A percentile compares a stretch with the other conserved stretches of the same genome.
phyloP scores from a whole-genome alignment of 2,797 vertebrate species.

The Gallinago stenura region DNA sequence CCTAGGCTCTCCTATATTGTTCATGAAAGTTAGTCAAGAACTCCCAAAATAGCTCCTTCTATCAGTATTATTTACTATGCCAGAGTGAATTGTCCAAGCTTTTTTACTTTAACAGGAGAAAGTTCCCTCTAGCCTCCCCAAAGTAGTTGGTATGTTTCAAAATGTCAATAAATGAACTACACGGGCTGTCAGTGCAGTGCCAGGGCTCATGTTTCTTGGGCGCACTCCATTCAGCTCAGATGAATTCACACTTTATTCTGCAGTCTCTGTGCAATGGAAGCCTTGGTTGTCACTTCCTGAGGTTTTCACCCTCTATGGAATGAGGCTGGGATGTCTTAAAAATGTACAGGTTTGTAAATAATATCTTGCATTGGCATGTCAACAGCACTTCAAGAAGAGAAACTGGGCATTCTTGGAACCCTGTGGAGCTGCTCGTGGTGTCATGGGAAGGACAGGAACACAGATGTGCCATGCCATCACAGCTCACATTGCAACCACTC shows the following conservation, averaged over 20 bases:
- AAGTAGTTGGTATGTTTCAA: background rate
- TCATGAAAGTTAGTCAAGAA: background rate
- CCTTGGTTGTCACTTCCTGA: background rate
- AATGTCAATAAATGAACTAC: background rate
- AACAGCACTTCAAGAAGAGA: background rate
- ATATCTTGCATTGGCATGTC: background rate
- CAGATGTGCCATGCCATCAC: rapidly evolving
- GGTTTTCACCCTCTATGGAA: background rate
- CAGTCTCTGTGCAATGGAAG: rapidly evolving
- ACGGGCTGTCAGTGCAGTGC: background rate
- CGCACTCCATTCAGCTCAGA: background rate
- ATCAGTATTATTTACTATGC: background rate
- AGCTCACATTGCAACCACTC: rapidly evolving
- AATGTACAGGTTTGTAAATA: background rate
- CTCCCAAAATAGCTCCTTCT: background rate
- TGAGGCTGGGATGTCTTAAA: background rate
- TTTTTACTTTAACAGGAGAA: background rate
- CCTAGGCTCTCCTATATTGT: background rate
- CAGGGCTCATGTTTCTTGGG: background rate
- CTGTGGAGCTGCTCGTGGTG: rapidly evolving
- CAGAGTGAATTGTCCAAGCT: background rate
- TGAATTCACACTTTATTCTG: background rate
- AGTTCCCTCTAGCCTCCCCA: background rate
- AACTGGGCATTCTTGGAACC: background rate
- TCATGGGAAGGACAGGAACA: rapidly evolving